phyloP scores from a whole-genome alignment of 2,888 invertebrate species.

The Macropis europaea region DNA sequence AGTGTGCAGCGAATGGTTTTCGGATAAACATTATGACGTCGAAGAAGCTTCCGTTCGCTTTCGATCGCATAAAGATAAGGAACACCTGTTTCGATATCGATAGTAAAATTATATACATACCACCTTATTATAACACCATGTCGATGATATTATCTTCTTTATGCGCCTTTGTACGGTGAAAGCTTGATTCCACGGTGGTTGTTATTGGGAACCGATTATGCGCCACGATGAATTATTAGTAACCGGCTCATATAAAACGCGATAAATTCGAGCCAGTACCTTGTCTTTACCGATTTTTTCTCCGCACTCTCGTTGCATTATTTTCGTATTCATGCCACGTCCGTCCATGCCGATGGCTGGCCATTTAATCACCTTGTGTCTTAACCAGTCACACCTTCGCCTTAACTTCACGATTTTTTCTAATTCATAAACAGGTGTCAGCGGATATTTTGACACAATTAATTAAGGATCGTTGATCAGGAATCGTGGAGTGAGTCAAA shows the following conservation, averaged over 20 bases:
- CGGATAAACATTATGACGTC: conserved; percentile 23
- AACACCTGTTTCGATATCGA: conserved; percentile 54
- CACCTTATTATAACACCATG: conserved; percentile 54
- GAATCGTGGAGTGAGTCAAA: no score
- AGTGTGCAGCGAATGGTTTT: conserved; percentile 13
- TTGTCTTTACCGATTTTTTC: conserved; percentile 29
- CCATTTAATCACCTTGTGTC: not conserved
- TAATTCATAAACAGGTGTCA: no score
- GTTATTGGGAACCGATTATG: conserved; percentile 51
- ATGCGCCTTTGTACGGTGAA: conserved; percentile 53
- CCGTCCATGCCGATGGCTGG: not conserved
- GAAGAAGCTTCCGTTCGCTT: conserved; percentile 45
- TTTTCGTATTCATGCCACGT: not conserved
- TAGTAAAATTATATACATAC: conserved; percentile 53
- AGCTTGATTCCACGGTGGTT: conserved; percentile 53
- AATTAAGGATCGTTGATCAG: no score
- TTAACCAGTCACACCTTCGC: no score
- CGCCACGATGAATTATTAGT: conserved; percentile 38
- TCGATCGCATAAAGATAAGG: conserved; percentile 45
- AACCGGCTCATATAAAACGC: conserved; percentile 22
- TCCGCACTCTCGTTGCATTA: not conserved
- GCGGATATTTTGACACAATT: no score
- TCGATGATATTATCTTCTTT: conserved; percentile 52
- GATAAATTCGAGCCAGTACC: conserved; percentile 43
- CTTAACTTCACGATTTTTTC: no score